Conservation (phyloP, 2,113 vertebrate species). For the Sinocyclocheilus anshuiensis region DNA sequence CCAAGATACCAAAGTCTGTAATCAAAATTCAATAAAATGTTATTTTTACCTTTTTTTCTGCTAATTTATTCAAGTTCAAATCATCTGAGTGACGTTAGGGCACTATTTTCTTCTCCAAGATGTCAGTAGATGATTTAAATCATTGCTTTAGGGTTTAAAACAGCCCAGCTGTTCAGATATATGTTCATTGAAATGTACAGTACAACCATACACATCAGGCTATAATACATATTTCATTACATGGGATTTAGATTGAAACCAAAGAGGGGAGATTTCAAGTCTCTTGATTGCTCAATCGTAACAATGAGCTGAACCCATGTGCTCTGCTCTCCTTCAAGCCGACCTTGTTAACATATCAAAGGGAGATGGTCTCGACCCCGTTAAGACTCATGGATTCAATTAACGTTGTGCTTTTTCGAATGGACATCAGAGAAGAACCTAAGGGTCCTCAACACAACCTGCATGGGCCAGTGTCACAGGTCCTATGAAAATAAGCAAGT, state of each 20-base stretch:
- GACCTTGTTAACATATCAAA: constrained; percentile 53
- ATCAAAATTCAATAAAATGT: neutral
- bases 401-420: constrained; percentile 33
- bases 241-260: neutral
- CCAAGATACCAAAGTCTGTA: neutral
- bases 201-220: neutral
- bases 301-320: constrained; percentile 14
- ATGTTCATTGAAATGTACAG: constrained; percentile 1
- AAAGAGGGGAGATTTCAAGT: neutral
- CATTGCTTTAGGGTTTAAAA: neutral
- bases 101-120: neutral
- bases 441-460: neutral
- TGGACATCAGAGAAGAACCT: constrained; percentile 23
- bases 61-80: neutral
- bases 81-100: neutral
- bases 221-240: neutral
- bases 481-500: constrained; percentile 16
- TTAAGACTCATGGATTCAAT: constrained; percentile 46
- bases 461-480: constrained; percentile 22
- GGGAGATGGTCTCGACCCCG: constrained; percentile 42
- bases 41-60: too few relatives aligned
- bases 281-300: neutral
- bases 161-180: neutral
- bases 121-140: neutral
- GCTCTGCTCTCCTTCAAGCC: constrained; percentile 46